Evolutionary conservation across 1,140 invertebrate species (phyloP).

Genomic region (Drosophila prosaltans): DNA sequence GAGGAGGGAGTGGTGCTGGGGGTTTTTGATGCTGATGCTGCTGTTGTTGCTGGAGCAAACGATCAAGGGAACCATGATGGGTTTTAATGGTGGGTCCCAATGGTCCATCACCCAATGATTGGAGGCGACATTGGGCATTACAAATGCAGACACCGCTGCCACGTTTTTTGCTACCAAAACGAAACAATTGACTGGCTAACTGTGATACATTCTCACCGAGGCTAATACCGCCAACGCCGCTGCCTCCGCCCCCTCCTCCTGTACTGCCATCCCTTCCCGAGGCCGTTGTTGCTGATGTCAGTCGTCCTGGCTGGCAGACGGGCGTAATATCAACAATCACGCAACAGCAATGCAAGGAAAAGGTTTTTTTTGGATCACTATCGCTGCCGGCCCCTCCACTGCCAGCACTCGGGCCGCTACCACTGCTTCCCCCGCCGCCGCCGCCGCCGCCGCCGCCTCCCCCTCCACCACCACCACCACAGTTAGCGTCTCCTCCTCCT

Average conservation of each 20-base stretch:
- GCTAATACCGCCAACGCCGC: conserved; percentile 75
- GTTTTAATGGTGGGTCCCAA: conserved; percentile 70
- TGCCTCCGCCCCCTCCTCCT: conserved; percentile 83
- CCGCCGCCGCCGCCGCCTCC: conserved; percentile 20
- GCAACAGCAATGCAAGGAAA: conserved; percentile 83
- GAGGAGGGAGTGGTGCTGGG: conserved; percentile 7
- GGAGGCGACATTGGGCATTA: conserved; percentile 79
- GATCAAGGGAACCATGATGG: conserved; percentile 79
- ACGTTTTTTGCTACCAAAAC: conserved; percentile 79
- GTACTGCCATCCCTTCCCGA: conserved; percentile 80
- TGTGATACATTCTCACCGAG: conserved; percentile 79
- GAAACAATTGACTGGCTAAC: conserved; percentile 78
- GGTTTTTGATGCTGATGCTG: conserved; percentile 28
- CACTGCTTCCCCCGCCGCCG: conserved; percentile 24
- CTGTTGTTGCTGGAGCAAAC: conserved; percentile 69
- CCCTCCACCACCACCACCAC: conserved; percentile 10
- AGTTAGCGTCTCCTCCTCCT: conserved; percentile 3
- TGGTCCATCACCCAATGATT: conserved; percentile 64
- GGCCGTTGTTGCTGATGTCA: conserved; percentile 83
- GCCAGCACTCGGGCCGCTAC: conserved; percentile 27
- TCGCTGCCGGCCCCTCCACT: conserved; percentile 45
- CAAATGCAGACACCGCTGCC: conserved; percentile 77
- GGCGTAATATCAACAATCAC: conserved; percentile 83
- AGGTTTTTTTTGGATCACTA: conserved; percentile 79
- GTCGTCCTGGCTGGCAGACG: conserved; percentile 78